Evolutionary conservation across 2,888 invertebrate genomes (phyloP), one percentile per base, ranked within the genome.

Genomic region (Ethmia dodecea): DNA sequence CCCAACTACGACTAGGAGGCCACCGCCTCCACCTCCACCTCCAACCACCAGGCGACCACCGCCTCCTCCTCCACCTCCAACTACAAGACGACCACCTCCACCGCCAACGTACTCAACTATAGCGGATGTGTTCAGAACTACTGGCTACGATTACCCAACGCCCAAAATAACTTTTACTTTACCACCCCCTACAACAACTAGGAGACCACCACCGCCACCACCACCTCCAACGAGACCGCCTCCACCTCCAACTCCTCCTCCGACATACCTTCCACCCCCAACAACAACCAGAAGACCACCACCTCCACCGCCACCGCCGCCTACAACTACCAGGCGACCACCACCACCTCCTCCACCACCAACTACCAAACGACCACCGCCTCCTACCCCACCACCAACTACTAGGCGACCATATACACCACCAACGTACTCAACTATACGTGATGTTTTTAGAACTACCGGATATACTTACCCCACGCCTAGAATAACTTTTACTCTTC

Each of bases 111-210:
- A 40, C 32, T 43, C 48, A 12, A 50, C 49, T 1, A 43, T 43
- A 12, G 13, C 40, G 12, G 47, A 46, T 5, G 32, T 45, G 4
- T 46, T 45, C 9, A 52, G 51, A 47, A 68, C 65, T 1, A 69
- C 70, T 14, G 69, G 69, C 1, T 72, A 72, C 42, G 54, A 49
- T 10, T 68, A 72, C 30, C 60, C 67, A 3, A 55, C 54, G 2
- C 64, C 70, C 1, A 47, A 41, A 28, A 28, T 55, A 3, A 42
- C 50, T 6, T 53, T 56, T 25, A 56, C 56, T 40, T 20, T 30
- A 15, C 30, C 30, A 24, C 45, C 48, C 15, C 36, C 44, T 3
- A 36, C 40, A 22, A 14, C 36, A 18, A 12, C 39, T 2, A 46
- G 47, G 45, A 49, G 1, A 49, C 50, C 2, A 2, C 40, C 48